Conservation (phyloP, 2,888 invertebrate species). For the Phyllotreta striolata region DNA sequence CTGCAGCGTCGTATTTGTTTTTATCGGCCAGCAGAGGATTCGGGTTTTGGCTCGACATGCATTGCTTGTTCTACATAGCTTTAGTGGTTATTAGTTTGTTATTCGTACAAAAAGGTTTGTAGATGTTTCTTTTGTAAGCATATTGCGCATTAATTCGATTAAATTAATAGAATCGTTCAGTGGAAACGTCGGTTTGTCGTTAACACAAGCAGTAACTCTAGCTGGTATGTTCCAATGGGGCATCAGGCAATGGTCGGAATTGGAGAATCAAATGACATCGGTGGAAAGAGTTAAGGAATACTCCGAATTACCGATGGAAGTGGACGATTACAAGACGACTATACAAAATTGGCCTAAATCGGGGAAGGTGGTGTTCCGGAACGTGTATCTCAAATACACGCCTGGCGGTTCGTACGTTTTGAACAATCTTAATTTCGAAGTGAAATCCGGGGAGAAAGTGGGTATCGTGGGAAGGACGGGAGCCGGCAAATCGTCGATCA, state of each 20-base stretch:
- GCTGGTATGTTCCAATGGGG: constrained; percentile 82
- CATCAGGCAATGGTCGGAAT: constrained; percentile 65
- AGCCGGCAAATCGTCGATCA: constrained; percentile 80
- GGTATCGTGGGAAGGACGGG: constrained; percentile 84
- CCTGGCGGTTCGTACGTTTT: constrained; percentile 72
- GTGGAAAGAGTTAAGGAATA: constrained; percentile 92
- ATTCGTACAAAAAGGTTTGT: constrained; percentile 66
- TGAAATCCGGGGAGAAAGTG: constrained; percentile 73
- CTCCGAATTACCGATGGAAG: constrained; percentile 71
- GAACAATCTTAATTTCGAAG: constrained; percentile 60
- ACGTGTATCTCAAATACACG: constrained; percentile 75
- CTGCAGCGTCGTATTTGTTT: constrained; percentile 77
- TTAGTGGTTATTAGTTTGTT: constrained; percentile 63
- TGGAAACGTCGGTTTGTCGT: constrained; percentile 28
- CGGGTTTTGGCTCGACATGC: constrained; percentile 73
- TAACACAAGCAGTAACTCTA: constrained; percentile 54
- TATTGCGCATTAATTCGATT: constrained; percentile 5
- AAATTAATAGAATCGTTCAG: constrained; percentile 27
- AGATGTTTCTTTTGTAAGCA: not conserved
- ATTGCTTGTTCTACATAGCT: constrained; percentile 70
- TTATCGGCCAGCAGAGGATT: constrained; percentile 71
- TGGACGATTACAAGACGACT: constrained; percentile 28
- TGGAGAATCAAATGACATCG: constrained; percentile 82
- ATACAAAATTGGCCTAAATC: constrained; percentile 70
- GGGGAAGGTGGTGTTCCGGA: constrained; percentile 72